phyloP scores from a whole-genome alignment of 2,888 invertebrate genomes.

The Muscina levida region DNA sequence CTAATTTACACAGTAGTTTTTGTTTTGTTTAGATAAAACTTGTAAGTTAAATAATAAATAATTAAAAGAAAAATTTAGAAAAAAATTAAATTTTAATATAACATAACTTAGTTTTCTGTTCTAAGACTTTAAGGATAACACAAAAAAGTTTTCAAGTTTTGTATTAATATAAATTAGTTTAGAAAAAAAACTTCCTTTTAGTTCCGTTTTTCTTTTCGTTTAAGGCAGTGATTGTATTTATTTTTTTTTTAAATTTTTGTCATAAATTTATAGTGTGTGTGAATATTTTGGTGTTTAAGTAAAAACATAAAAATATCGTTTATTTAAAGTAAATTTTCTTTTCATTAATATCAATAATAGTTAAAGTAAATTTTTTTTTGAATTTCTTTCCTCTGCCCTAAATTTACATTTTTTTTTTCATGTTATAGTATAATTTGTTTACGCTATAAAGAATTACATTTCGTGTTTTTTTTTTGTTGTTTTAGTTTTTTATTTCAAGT shows the following conservation, averaged over 20 bases:
- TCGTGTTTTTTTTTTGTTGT: conserved; percentile 33
- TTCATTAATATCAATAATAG: conserved; percentile 23
- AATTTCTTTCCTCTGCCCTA: conserved; percentile 7
- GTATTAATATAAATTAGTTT: not conserved
- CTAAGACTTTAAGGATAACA: conserved; percentile 23
- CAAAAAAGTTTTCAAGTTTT: not conserved
- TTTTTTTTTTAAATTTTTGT: conserved; percentile 53
- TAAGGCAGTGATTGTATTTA: conserved; percentile 77
- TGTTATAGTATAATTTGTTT: conserved; percentile 48
- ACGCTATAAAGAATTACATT: conserved; percentile 59
- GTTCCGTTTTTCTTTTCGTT: conserved; percentile 51
- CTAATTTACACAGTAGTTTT: conserved; percentile 79
- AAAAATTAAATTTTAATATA: conserved; percentile 13
- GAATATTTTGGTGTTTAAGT: conserved; percentile 1
- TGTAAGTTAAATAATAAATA: not conserved
- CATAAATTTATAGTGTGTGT: conserved; percentile 5
- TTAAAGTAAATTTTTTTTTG: conserved; percentile 49
- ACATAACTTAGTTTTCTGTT: conserved; percentile 6
- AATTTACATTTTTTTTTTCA: conserved; percentile 42
- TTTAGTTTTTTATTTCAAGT: conserved; percentile 48
- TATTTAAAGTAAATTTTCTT: conserved; percentile 11
- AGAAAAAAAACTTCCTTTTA: conserved; percentile 58
- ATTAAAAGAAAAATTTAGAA: conserved; percentile 13
- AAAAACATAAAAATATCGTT: conserved; percentile 5
- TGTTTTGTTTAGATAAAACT: conserved; percentile 6